Percentiles rank a stretch among this genome's conserved stretches.
Conservation (phyloP, 2,888 invertebrate species). For the Brachylomia viminalis region DNA sequence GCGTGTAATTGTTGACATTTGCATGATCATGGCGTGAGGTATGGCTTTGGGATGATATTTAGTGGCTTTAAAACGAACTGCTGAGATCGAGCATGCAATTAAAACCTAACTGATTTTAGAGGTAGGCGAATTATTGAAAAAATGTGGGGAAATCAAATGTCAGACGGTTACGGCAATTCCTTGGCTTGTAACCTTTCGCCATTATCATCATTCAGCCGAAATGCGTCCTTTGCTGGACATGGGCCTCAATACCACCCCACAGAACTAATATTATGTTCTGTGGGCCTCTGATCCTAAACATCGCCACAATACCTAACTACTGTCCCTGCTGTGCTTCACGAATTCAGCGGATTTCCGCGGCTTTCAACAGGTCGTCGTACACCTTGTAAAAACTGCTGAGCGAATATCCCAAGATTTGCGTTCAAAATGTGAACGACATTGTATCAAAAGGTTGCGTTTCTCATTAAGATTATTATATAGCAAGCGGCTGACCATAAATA, state of each 20-base stretch:
- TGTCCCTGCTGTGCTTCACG: too few relatives aligned
- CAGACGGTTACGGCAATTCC: background rate
- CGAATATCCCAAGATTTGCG: background rate
- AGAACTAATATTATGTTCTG: background rate
- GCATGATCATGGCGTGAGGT: slow-evolving; percentile 32
- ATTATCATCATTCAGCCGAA: background rate
- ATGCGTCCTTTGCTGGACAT: background rate
- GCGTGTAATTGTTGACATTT: slow-evolving; percentile 52
- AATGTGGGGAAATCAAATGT: slow-evolving; percentile 17
- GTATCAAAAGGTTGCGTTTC: background rate
- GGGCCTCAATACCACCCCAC: background rate
- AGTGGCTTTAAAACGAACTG: background rate
- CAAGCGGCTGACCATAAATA: slow-evolving; percentile 16
- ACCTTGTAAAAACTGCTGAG: background rate
- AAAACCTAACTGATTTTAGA: slow-evolving; percentile 13
- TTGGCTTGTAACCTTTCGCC: slow-evolving; percentile 4
- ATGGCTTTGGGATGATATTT: background rate
- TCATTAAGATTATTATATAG: slow-evolving; percentile 1
- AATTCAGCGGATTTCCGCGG: background rate
- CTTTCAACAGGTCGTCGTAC: background rate
- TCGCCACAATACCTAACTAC: background rate
- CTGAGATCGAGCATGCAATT: background rate
- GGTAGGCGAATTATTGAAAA: slow-evolving; percentile 15
- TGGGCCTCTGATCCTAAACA: background rate
- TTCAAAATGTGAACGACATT: background rate